These are phyloP conservation scores for Laodelphax striatellus DNA, from an alignment of 1,140 invertebrate genomes.

Conservation along the genomic window DNA sequence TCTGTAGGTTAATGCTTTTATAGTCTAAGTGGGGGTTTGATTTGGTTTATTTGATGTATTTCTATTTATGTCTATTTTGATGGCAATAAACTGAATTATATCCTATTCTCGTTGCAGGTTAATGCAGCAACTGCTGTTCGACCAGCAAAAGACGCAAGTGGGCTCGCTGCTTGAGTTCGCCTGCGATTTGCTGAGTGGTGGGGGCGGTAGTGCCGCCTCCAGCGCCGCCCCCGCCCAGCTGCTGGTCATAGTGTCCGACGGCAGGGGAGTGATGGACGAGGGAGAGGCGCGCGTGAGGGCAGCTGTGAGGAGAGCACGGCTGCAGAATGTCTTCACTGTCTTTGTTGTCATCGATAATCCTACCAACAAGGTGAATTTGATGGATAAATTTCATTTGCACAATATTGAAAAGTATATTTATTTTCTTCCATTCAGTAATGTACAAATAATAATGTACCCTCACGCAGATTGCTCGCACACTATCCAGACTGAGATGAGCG, in stretches of 20 bases:
- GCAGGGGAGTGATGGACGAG: conserved; percentile 83
- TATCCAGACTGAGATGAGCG: too few species aligned
- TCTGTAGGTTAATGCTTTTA: too few species aligned
- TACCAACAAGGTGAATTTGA: conserved; percentile 60
- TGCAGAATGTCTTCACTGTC: conserved; percentile 80
- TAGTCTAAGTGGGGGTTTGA: too few species aligned
- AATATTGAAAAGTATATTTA: too few species aligned
- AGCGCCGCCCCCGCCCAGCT: conserved; percentile 61
- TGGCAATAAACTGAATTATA: too few species aligned
- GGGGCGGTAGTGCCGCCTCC: conserved; percentile 24
- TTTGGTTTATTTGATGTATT: neutral
- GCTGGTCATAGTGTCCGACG: conserved; percentile 88
- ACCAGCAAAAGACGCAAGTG: conserved; percentile 69
- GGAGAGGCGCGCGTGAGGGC: conserved; percentile 63
- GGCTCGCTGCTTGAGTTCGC: conserved; percentile 67
- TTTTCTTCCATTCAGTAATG: too few species aligned
- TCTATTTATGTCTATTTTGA: too few species aligned
- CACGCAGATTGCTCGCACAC: too few species aligned
- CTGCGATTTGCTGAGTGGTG: conserved; percentile 47
- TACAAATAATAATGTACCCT: too few species aligned
- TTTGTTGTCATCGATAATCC: conserved; percentile 95
- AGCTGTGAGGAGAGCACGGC: conserved; percentile 66
- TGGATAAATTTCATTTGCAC: too few species aligned
- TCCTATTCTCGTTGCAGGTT: conserved; percentile 32
- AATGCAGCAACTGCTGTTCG: conserved; percentile 64